A percentile compares a stretch with the other conserved stretches of the same genome.
phyloP scores from a whole-genome alignment of 2,113 vertebrate genomes.

The Eolophus roseicapilla region DNA sequence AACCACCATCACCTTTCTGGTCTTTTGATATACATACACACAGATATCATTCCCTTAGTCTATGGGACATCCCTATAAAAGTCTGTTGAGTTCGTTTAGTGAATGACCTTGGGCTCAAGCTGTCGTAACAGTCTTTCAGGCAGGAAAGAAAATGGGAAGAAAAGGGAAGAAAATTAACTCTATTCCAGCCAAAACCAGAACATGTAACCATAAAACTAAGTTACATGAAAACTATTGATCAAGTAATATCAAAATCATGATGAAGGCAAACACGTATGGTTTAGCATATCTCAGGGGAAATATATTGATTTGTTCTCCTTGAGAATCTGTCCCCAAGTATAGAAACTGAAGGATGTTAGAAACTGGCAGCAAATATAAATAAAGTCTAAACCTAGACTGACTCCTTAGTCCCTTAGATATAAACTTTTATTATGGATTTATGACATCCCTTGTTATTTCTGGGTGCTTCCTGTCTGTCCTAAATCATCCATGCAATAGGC shows the following conservation, averaged over 20 bases:
- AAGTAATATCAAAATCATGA: background rate
- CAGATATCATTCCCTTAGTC: background rate
- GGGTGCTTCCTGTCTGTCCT: background rate
- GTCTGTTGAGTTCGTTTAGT: background rate
- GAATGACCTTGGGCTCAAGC: background rate
- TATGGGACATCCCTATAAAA: background rate
- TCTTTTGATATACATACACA: background rate
- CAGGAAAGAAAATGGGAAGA: background rate
- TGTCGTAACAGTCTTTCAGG: background rate
- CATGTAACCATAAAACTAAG: background rate
- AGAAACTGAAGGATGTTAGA: background rate
- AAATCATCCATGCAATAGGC: background rate
- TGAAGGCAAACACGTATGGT: background rate
- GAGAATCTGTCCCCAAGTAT: background rate
- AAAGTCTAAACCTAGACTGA: background rate
- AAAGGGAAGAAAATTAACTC: background rate
- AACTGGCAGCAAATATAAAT: background rate
- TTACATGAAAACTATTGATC: background rate
- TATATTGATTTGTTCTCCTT: background rate
- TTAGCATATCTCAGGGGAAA: background rate
- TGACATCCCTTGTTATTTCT: background rate
- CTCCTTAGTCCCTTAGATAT: background rate
- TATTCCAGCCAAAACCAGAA: background rate
- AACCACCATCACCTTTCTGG: background rate
- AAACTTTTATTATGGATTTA: background rate